Conservation (phyloP, 2,888 invertebrate species). For the Blastobasis lacticolella region DNA sequence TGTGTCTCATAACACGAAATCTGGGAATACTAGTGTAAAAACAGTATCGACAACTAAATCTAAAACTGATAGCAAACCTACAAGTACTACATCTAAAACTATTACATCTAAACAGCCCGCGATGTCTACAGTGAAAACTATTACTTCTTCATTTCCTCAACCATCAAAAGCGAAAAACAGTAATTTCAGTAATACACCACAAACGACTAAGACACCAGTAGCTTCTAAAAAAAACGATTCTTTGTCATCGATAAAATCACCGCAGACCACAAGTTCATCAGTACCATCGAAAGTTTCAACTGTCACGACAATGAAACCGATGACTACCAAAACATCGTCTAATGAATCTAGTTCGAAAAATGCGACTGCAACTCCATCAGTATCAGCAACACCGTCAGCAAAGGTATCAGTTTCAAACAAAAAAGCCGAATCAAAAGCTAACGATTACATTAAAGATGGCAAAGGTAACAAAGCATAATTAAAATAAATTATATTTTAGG, state of each 20-base stretch:
- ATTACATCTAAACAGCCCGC: too few species aligned
- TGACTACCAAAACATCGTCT: conserved; percentile 1
- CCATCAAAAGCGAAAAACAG: too few species aligned
- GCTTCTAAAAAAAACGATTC: too few species aligned
- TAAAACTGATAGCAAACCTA: not conserved
- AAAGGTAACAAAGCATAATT: conserved; percentile 22
- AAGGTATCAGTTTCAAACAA: conserved; percentile 3
- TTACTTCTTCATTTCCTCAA: too few species aligned
- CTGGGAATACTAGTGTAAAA: not conserved
- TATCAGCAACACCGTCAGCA: not conserved
- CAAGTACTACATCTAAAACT: conserved; percentile 13
- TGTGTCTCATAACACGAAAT: too few species aligned
- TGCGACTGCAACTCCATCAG: too few species aligned
- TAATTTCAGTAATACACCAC: too few species aligned
- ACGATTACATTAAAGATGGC: conserved; percentile 13
- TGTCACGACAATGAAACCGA: conserved; percentile 2
- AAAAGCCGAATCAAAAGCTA: conserved; percentile 11
- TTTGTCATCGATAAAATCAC: too few species aligned
- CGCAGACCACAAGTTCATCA: conserved; percentile 5
- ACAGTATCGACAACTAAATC: not conserved
- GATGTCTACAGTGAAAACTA: too few species aligned
- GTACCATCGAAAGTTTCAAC: conserved; percentile 6
- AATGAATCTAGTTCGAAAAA: too few species aligned
- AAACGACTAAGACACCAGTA: too few species aligned
- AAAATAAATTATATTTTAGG: conserved; percentile 19